Evolutionary conservation across 2,888 invertebrate species (phyloP).

Genomic region (Cantharis lateralis): DNA sequence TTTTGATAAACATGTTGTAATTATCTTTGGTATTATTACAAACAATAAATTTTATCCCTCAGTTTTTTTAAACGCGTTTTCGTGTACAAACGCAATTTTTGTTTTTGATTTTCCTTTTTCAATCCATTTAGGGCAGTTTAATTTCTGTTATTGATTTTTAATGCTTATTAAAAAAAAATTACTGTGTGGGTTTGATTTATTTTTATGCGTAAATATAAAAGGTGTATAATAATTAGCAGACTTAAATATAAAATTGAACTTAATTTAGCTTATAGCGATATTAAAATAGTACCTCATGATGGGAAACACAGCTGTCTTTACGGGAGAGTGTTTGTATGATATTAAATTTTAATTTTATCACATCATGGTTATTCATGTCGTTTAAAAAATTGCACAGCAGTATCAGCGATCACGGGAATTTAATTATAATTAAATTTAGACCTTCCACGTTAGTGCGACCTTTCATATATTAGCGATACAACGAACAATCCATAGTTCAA

Average conservation of each 20-base stretch:
- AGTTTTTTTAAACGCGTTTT: neutral
- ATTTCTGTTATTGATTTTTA: neutral
- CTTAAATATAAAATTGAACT: neutral
- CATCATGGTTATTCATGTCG: neutral
- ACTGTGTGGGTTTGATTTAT: neutral
- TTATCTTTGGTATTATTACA: neutral
- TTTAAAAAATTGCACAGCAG: neutral
- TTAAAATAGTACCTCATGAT: conserved; percentile 1
- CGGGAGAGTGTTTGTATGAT: conserved; percentile 8
- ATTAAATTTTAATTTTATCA: conserved; percentile 10
- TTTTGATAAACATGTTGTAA: neutral
- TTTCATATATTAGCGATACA: neutral
- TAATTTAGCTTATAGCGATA: neutral
- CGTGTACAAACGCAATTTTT: neutral
- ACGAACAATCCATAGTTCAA: neutral
- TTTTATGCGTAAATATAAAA: neutral
- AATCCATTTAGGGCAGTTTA: neutral
- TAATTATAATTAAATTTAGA: conserved; percentile 3
- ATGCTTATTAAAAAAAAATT: neutral
- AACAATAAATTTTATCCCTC: neutral
- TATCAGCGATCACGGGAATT: neutral
- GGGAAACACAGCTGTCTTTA: conserved; percentile 12
- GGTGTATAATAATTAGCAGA: neutral
- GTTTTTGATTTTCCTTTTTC: neutral
- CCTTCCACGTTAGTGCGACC: neutral